A percentile compares a stretch with the other conserved stretches of the same genome.
Evolutionary conservation across 2,797 vertebrate genomes (phyloP).

Genomic region (Propithecus perrieri): DNA sequence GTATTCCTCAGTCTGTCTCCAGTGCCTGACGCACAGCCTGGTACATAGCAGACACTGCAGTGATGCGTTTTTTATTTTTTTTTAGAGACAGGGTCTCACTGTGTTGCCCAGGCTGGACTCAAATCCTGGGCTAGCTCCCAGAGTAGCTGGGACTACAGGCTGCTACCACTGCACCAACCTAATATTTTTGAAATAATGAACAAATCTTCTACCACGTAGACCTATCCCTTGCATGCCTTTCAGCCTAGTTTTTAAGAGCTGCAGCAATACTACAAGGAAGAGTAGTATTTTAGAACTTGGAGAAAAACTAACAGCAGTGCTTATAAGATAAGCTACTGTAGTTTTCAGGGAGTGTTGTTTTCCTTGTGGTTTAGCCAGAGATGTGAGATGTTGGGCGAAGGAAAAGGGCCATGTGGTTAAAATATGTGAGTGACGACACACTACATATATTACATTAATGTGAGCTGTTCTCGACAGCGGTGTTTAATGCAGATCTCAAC

Average conservation of each 20-base stretch:
- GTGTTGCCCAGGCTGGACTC: not conserved
- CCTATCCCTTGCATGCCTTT: not conserved
- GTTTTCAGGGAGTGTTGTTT: not conserved
- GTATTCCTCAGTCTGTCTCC: rapidly evolving
- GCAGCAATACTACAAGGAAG: not conserved
- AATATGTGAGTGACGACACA: not conserved
- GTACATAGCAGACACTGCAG: rapidly evolving
- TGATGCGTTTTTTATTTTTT: not conserved
- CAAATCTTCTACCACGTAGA: rapidly evolving
- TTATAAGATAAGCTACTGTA: rapidly evolving
- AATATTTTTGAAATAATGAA: not conserved
- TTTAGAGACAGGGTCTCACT: not conserved
- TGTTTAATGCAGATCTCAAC: no score
- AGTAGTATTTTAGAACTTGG: not conserved
- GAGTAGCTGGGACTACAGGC: not conserved
- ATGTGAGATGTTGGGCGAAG: not conserved
- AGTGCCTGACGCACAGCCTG: not conserved
- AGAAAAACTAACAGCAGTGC: not conserved
- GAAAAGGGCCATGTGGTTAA: not conserved
- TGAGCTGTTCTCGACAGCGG: not conserved
- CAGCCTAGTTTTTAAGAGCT: not conserved
- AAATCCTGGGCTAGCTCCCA: not conserved
- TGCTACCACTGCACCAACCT: not conserved
- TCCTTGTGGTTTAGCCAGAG: not conserved
- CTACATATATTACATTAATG: rapidly evolving